Evolutionary conservation across 1,140 invertebrate genomes (phyloP).

Genomic region (Parapsyche elsis): DNA sequence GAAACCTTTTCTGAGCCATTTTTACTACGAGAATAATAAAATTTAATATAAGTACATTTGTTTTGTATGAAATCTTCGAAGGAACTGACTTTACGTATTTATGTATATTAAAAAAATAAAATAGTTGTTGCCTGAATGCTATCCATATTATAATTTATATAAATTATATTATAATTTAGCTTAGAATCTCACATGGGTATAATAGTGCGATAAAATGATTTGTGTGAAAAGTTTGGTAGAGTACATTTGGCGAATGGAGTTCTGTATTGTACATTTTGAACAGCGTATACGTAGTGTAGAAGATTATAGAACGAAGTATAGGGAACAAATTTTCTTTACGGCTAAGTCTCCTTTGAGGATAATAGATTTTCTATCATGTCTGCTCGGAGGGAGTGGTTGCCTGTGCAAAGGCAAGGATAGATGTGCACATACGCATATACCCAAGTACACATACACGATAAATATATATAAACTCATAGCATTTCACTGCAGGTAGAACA

Average conservation of each 20-base stretch:
- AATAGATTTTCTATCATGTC: constrained; percentile 58
- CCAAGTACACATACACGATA: not conserved
- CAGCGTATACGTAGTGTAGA: constrained; percentile 51
- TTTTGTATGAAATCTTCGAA: too few relatives aligned
- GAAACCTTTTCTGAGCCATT: too few relatives aligned
- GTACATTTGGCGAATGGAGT: not conserved
- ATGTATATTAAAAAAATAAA: not conserved
- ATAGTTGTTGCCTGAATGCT: too few relatives aligned
- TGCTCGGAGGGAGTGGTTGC: constrained; percentile 47
- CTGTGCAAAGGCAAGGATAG: constrained; percentile 36
- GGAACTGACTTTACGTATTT: not conserved
- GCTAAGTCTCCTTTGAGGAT: constrained; percentile 57
- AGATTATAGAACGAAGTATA: constrained; percentile 56
- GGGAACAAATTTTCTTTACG: constrained; percentile 57
- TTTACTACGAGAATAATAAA: too few relatives aligned
- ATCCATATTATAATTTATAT: too few relatives aligned
- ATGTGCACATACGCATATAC: not conserved
- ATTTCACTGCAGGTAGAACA: not conserved
- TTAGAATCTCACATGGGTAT: too few relatives aligned
- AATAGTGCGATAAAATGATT: too few relatives aligned
- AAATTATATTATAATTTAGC: too few relatives aligned
- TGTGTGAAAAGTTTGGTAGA: too few relatives aligned
- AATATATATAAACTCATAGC: not conserved
- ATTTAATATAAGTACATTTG: too few relatives aligned
- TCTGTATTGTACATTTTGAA: constrained; percentile 51